A percentile compares a stretch with the other conserved stretches of the same genome.
Evolutionary conservation across 1,140 invertebrate genomes (phyloP).

Genomic region (Drosophila nikananu): DNA sequence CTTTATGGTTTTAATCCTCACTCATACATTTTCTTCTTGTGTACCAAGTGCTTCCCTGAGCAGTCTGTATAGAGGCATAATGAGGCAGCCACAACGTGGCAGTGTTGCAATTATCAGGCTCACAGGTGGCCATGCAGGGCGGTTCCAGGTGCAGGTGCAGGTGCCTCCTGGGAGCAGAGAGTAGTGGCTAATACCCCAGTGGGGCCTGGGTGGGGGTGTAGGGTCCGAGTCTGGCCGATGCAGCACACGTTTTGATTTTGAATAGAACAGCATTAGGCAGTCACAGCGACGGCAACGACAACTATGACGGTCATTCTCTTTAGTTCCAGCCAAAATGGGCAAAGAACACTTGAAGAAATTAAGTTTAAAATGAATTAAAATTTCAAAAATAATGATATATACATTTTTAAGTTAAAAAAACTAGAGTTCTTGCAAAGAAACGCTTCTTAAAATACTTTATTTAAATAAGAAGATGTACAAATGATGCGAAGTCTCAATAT

Average conservation of each 20-base stretch:
- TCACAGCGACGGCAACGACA: background rate
- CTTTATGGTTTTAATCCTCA: too few relatives aligned
- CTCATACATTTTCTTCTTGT: background rate
- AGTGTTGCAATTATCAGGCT: conserved; percentile 14
- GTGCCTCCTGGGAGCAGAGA: background rate
- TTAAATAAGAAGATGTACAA: background rate
- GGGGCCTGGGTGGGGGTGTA: background rate
- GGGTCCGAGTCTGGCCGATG: conserved; percentile 9
- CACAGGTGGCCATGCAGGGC: background rate
- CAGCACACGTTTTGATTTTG: conserved; percentile 79
- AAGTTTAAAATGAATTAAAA: accelerated
- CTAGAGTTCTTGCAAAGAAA: background rate
- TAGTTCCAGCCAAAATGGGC: background rate
- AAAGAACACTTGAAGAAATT: background rate
- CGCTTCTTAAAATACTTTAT: background rate
- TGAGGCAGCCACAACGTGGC: conserved; percentile 37
- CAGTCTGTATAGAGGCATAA: conserved; percentile 51
- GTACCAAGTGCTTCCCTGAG: background rate
- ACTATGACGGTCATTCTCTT: conserved; percentile 10
- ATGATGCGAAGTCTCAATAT: background rate
- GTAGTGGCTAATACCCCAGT: background rate
- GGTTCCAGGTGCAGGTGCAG: background rate
- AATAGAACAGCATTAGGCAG: conserved; percentile 73
- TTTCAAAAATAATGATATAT: background rate
- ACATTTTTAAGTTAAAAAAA: background rate